Evolutionary conservation across 2,113 vertebrate genomes (phyloP).

Genomic region (Globicephala melas): DNA sequence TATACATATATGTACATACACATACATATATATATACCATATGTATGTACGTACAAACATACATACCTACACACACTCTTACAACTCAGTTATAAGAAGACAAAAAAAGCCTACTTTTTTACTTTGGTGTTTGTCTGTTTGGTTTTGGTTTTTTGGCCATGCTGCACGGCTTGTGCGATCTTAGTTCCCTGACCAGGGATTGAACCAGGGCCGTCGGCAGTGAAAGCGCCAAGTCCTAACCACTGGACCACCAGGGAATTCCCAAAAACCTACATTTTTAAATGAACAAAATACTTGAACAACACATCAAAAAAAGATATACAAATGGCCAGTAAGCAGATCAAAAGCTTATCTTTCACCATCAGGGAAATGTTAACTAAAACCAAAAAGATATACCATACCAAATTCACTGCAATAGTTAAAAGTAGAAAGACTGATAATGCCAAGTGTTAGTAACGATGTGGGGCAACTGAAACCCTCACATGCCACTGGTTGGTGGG

Average conservation of each 20-base stretch:
- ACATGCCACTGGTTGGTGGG: background rate
- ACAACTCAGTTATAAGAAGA: background rate
- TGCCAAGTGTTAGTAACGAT: background rate
- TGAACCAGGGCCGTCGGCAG: too few relatives aligned
- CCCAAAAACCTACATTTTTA: background rate
- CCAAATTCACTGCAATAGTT: background rate
- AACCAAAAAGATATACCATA: background rate
- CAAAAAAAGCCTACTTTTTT: background rate
- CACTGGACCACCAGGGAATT: too few relatives aligned
- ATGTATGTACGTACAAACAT: too few relatives aligned
- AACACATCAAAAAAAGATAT: background rate
- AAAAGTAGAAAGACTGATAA: background rate
- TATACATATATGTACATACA: too few relatives aligned
- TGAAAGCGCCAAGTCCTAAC: too few relatives aligned
- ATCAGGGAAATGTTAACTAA: background rate
- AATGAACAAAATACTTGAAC: background rate
- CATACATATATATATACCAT: too few relatives aligned
- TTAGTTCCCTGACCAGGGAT: too few relatives aligned
- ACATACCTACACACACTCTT: background rate
- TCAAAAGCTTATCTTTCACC: background rate
- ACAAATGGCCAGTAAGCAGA: background rate
- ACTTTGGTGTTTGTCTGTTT: too few relatives aligned
- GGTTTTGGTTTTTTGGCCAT: too few relatives aligned
- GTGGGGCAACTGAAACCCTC: background rate
- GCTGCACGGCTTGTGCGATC: too few relatives aligned